Evolutionary conservation across 2,888 invertebrate species (phyloP), one percentile per base, ranked within the genome.

Genomic region (Eupithecia inturbata): DNA sequence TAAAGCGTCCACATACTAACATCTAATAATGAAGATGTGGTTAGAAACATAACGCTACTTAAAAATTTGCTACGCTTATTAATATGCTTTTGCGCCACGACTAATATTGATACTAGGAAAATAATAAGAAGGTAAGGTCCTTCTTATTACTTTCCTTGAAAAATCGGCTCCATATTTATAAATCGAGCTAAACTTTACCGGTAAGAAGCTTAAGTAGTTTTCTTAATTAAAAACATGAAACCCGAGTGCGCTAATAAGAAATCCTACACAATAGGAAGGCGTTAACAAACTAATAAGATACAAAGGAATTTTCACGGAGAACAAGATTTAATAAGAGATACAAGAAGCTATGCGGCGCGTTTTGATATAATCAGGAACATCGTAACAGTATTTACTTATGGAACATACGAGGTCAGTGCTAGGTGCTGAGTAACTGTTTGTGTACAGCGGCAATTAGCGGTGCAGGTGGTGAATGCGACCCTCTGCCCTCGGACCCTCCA

Each of bases 371-470:
- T 83, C 82, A 78, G 79, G 77, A 80, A 81, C 83, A 82, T 82
- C 79, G 81, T 85, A 87, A 85, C 86, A 82, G 83, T 84, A 84
- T 85, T 83, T 83, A 84, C 81, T 83, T 81, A 84, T 78, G 79
- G 82, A 86, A 87, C 86, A 82, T 84, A 88, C 84, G 84, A 83
- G 87, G 85, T 83, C 86, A 92, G 89, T 90, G 89, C 67, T 74
- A 67, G 68, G 70, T 26, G 53, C 70, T 57, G 41, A 87, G 84
- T 92, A 93, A 90, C 90, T 89, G 90, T 91, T 90, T 84, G 88
- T 87, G 89, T 91, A 91, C 91, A 87, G 89, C 89, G 89, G 92
- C 90, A 93, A 94, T 93, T 92, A 93, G 90, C 89, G 87, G 89
- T 89, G 85, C 91, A 91, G 91, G 91, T 92, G 93, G 91, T 90